A percentile compares a stretch with the other conserved stretches of the same genome.
Conservation (phyloP, 1,140 invertebrate genomes). For the Episyrphus balteatus region DNA sequence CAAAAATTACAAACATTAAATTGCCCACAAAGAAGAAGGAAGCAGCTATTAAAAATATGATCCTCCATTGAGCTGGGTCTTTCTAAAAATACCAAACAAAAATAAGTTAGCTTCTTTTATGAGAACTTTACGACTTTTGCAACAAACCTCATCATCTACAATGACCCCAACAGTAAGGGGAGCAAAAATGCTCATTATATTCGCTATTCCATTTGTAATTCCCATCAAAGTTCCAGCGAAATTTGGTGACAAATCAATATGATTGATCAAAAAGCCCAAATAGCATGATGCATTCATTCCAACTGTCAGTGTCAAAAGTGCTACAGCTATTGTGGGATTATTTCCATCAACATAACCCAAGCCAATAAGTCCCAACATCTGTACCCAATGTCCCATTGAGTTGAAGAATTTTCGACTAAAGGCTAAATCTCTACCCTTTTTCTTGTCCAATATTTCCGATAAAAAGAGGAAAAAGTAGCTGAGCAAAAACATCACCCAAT, state of each 20-base stretch:
- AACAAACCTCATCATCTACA: conserved; percentile 48
- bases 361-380: conserved; percentile 50
- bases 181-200: conserved; percentile 60
- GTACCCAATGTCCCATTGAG: conserved; percentile 47
- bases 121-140: background rate
- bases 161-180: conserved; percentile 52
- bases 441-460: conserved; percentile 49
- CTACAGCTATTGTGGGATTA: conserved; percentile 43
- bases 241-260: conserved; percentile 66
- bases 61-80: conserved; percentile 50
- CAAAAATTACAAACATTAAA: conserved; percentile 55
- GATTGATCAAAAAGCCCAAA: conserved; percentile 57
- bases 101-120: background rate
- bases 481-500: conserved; percentile 58
- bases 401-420: conserved; percentile 57
- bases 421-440: conserved; percentile 42
- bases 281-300: conserved; percentile 66
- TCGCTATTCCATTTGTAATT: conserved; percentile 64
- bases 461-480: conserved; percentile 55
- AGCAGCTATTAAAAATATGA: conserved; percentile 62
- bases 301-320: conserved; percentile 56
- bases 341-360: conserved; percentile 46
- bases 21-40: conserved; percentile 57
- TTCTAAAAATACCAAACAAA: conserved; percentile 20
- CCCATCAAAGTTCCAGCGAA: conserved; percentile 59